Base-by-base conservation (phyloP, 2,113 vertebrate species). In the Suncus etruscus region DNA sequence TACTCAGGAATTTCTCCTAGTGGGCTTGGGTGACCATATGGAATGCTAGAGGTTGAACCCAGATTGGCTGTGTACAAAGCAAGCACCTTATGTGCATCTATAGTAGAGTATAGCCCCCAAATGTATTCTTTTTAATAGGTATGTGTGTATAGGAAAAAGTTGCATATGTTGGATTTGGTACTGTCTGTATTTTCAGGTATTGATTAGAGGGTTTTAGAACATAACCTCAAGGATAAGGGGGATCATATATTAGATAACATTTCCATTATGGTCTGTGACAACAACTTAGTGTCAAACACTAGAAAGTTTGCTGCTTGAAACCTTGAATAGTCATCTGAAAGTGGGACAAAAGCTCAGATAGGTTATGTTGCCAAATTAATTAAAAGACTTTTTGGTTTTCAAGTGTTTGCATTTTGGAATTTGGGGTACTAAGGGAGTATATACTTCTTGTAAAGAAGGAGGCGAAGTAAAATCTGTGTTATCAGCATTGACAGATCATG, bases 401-500 rank as follows among this genome's bases (percentile, higher is more conserved):
- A 83, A 80, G 25, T 83, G 90, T 83, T 68, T 27, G 45, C 69
- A 29, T 74, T 94, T 94, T 77, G 16, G 47, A 82, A 87, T 85
- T 93, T 93, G 50, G 29, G 61, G 25, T 24, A 39, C 39, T 39
- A 25, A 87, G 18, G 14, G 12, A 48, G 77, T 83, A 6, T 51
- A 27, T 92, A 75, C 3, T 12, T 94, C 22, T 89, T 94, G 47
- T 83, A 72, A 90, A 66, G 65, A 84, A 88, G 15, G 51, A 68
- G 25, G 65, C 81, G 11, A 92, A 86, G 45, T 85, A 88, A 82
- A 93, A 74, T 91, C 18, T 77, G 31, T 74, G 73, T 50, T 51
- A 47, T 39, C 27, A 91, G 11, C 11, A 61, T 12, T 78, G 81
- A 51, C 73, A 58, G 47, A 61, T 94, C 68, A 54, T 92, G 73